These are phyloP conservation scores for Caenorhabditis zanzibari DNA, from an alignment of 2,888 invertebrate species.

Conservation along the genomic window DNA sequence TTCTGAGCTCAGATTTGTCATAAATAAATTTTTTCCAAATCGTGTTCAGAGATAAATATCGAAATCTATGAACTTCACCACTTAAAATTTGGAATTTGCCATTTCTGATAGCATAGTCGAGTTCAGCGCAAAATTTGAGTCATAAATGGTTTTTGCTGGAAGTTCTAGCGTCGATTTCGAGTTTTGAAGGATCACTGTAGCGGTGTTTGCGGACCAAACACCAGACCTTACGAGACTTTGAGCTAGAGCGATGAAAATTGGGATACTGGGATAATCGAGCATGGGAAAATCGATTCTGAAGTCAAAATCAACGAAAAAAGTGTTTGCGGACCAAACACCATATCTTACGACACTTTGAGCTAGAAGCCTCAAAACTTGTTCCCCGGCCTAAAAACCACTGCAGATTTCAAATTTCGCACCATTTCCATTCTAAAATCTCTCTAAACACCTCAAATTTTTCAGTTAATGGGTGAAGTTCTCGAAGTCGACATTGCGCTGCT, in stretches of 20 bases:
- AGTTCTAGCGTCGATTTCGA: neutral
- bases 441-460: too few relatives aligned
- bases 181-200: neutral
- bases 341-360: neutral
- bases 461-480: slow-evolving; percentile 90
- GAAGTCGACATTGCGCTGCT: slow-evolving; percentile 84
- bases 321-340: slow-evolving; percentile 7
- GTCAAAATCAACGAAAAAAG: neutral
- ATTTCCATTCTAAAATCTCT: neutral
- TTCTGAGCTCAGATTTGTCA: too few relatives aligned
- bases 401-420: neutral
- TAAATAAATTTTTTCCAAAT: too few relatives aligned
- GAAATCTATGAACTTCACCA: too few relatives aligned
- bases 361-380: neutral
- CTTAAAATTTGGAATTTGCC: too few relatives aligned
- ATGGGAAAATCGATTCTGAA: neutral
- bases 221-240: neutral
- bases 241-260: neutral
- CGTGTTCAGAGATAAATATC: too few relatives aligned
- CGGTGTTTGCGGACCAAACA: slow-evolving; percentile 16
- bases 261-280: neutral
- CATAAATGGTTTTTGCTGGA: neutral
- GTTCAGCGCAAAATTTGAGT: neutral
- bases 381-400: neutral
- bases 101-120: neutral